These are phyloP conservation scores for Characodon lateralis DNA, from an alignment of 2,797 vertebrate genomes.

Conservation along the genomic window DNA sequence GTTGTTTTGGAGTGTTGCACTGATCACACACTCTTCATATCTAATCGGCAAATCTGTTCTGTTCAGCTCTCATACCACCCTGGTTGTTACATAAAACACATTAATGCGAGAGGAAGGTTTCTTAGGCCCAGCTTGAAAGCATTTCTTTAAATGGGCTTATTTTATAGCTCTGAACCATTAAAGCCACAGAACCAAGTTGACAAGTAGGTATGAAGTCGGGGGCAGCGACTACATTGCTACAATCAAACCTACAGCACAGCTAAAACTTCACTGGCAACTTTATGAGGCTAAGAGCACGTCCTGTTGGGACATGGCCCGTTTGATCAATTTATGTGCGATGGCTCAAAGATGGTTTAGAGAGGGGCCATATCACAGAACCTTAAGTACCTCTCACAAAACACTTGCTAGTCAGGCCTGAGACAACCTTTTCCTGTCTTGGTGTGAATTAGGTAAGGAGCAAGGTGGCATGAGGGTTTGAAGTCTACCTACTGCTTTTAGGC, in stretches of 20 bases:
- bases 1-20: not conserved
- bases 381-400: conserved; percentile 7
- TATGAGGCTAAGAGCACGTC: not conserved
- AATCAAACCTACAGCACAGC: conserved; percentile 2
- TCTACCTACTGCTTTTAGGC: not conserved
- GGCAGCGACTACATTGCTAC: not conserved
- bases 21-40: not conserved
- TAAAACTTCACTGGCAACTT: not conserved
- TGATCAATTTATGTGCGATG: conserved; percentile 5
- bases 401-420: conserved; percentile 2
- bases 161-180: not conserved
- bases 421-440: conserved; percentile 4
- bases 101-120: not conserved
- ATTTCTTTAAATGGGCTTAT: not conserved
- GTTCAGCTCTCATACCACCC: not conserved
- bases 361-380: not conserved
- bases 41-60: not conserved
- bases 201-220: conserved; percentile 1
- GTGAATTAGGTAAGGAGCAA: conserved; percentile 5
- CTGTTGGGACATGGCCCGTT: not conserved
- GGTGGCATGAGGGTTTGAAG: conserved; percentile 4
- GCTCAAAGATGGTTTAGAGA: conserved; percentile 1
- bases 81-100: conserved; percentile 2
- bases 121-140: not conserved
- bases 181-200: conserved; percentile 1